phyloP scores from a whole-genome alignment of 2,797 vertebrate genomes.

The Coendou prehensilis region DNA sequence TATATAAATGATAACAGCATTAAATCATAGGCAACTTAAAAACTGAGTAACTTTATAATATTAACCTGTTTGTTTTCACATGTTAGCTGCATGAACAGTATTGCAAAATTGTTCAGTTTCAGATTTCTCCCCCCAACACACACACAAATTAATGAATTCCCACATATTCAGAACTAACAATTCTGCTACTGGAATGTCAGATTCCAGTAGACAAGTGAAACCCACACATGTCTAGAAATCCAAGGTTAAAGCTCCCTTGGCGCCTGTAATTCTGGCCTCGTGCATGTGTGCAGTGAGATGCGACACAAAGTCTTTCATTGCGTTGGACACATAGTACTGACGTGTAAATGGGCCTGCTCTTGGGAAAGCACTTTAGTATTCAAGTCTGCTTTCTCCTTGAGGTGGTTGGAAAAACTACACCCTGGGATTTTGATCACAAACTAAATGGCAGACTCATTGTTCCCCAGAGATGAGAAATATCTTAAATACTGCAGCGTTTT shows the following conservation, averaged over 20 bases:
- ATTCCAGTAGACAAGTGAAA: slow-evolving; percentile 69
- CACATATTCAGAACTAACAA: not conserved
- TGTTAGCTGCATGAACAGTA: not conserved
- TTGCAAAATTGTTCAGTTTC: not conserved
- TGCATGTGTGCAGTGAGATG: not conserved
- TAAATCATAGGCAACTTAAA: not conserved
- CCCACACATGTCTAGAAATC: slow-evolving; percentile 70
- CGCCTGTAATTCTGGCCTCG: slow-evolving; percentile 63
- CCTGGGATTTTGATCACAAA: slow-evolving; percentile 43
- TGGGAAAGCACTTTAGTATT: slow-evolving; percentile 22
- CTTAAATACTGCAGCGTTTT: slow-evolving; percentile 16
- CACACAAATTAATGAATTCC: not conserved
- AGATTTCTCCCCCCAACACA: not conserved
- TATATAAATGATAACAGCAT: not conserved
- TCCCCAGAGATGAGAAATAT: slow-evolving; percentile 7
- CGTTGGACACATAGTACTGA: slow-evolving; percentile 16
- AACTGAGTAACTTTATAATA: not conserved
- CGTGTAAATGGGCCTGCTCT: not conserved
- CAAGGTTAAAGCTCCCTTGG: slow-evolving; percentile 71
- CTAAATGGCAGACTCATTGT: not conserved
- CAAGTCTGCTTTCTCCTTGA: slow-evolving; percentile 57
- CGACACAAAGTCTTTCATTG: slow-evolving; percentile 55
- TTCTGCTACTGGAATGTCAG: slow-evolving; percentile 53
- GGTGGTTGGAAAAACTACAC: not conserved
- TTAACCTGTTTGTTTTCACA: slow-evolving; percentile 7